A percentile compares a stretch with the other conserved stretches of the same genome.
These are phyloP conservation scores for Rhea pennata DNA, from an alignment of 2,113 vertebrate genomes.

Conservation along the genomic window DNA sequence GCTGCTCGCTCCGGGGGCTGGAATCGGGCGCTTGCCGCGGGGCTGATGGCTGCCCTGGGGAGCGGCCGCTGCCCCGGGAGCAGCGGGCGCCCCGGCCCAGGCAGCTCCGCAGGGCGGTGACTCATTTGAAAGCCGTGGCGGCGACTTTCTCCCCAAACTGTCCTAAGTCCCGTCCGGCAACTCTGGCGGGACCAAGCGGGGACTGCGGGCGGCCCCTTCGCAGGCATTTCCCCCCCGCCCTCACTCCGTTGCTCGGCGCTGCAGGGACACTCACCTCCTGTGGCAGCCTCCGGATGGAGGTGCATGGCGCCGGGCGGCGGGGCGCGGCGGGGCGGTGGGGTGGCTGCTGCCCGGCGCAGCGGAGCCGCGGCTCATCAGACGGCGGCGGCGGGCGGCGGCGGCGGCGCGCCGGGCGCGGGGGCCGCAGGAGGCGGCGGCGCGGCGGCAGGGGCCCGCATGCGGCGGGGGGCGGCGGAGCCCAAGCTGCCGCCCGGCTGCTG, in stretches of 20 bases:
- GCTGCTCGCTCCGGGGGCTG: neutral
- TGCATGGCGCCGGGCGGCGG: slow-evolving; percentile 32
- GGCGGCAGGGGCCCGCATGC: neutral
- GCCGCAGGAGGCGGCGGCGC: neutral
- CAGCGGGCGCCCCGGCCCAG: too few species aligned
- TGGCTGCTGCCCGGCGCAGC: neutral
- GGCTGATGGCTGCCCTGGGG: neutral
- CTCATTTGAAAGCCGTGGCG: neutral
- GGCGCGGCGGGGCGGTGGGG: neutral
- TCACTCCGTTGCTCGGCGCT: neutral
- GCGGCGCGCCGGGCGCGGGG: neutral
- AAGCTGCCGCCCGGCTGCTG: neutral
- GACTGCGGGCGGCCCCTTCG: neutral
- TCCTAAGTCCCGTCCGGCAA: neutral
- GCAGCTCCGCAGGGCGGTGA: too few species aligned
- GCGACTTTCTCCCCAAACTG: neutral
- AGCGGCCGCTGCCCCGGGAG: neutral
- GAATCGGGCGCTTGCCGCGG: neutral
- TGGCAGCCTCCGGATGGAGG: slow-evolving; percentile 52
- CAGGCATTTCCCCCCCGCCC: neutral
- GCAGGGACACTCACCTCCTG: slow-evolving; percentile 21
- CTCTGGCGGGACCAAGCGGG: neutral
- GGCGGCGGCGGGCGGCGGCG: neutral
- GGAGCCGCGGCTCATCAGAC: slow-evolving; percentile 14
- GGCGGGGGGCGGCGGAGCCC: neutral